A percentile compares a stretch with the other conserved stretches of the same genome.
These are phyloP conservation scores for Picathartes gymnocephalus DNA, from an alignment of 2,113 vertebrate species.

Conservation along the genomic window DNA sequence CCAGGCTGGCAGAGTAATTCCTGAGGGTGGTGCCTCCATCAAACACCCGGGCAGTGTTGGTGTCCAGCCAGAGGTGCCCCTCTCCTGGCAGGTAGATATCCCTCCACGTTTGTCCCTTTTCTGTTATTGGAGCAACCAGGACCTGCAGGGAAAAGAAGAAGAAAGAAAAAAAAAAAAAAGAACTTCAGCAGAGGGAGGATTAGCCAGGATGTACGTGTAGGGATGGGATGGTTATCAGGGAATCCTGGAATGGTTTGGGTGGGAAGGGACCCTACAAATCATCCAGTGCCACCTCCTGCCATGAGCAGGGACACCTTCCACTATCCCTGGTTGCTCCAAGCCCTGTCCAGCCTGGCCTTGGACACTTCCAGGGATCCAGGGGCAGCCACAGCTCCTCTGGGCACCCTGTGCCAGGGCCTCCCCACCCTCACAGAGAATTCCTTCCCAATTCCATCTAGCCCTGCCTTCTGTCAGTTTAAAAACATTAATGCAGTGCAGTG, in stretches of 20 bases:
- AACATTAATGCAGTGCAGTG: not conserved
- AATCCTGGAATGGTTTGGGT: not conserved
- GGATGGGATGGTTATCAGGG: not conserved
- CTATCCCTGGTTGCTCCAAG: not conserved
- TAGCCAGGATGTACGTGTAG: fast-evolving
- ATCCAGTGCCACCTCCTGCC: fast-evolving
- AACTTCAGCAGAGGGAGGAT: not conserved
- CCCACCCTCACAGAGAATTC: not conserved
- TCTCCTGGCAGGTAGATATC: conserved; percentile 85
- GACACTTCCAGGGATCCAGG: not conserved
- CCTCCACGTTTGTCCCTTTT: conserved; percentile 74
- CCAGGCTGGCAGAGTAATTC: conserved; percentile 77
- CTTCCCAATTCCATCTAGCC: not conserved
- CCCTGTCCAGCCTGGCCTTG: fast-evolving
- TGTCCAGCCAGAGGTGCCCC: conserved; percentile 81
- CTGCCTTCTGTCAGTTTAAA: not conserved
- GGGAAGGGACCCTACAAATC: not conserved
- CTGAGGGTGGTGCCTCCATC: conserved; percentile 83
- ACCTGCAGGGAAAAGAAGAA: conserved; percentile 67
- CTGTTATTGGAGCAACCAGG: conserved; percentile 85
- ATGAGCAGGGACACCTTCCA: not conserved
- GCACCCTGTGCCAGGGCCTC: not conserved
- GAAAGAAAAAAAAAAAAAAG: not conserved
- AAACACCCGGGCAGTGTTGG: conserved; percentile 76
- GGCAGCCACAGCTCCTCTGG: not conserved